Evolutionary conservation across 1,140 invertebrate species (phyloP), one percentile per base, ranked within the genome.

Genomic region (Battus philenor): DNA sequence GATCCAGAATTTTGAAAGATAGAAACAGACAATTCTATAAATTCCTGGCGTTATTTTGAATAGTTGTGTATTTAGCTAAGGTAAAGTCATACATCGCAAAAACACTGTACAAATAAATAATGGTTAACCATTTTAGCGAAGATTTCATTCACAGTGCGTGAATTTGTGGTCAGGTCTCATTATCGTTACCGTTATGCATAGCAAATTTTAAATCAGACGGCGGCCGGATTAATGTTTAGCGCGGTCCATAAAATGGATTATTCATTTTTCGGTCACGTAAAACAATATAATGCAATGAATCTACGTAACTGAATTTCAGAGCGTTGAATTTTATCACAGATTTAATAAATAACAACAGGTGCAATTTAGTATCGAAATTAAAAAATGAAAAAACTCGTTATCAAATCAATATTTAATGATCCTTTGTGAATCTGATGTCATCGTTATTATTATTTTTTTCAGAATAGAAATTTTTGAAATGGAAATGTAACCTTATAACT

Each of bases 131-230:
- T 58, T 76, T 69, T 65, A 65, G 68, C 34, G 34, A 68, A 67
- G 65, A 75, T 73, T 75, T 78, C 71, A 81, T 67, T 75, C 72
- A 70, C 74, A 74, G 41, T 44, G 54, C 51, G 59, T 58, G 63
- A 72, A 70, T 73, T 64, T 81, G 77, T 67, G 77, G 77, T 70
- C 36, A 44, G 41, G 36, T 49, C 44, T 64, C 61, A 68, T 71
- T 75, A 68, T 65, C 61, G 63, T 57, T 65, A 60, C 43, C 49
- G 50, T 62, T 60, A 54, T 54, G 50, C 52, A 61, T 70, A 60
- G 59, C 50, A 59, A 63, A 63, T 65, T 68, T 72, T 70, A 68
- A 68, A 65, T 43, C 48, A 33, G 48, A 44, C 50, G 47, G 52
- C 51, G 43, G 55, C 31, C 41, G 52, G 51, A 64, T 64, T 54